Evolutionary conservation across 2,113 vertebrate genomes (phyloP), one percentile per base, ranked within the genome.

Genomic region (Paradoxurus hermaphroditus): DNA sequence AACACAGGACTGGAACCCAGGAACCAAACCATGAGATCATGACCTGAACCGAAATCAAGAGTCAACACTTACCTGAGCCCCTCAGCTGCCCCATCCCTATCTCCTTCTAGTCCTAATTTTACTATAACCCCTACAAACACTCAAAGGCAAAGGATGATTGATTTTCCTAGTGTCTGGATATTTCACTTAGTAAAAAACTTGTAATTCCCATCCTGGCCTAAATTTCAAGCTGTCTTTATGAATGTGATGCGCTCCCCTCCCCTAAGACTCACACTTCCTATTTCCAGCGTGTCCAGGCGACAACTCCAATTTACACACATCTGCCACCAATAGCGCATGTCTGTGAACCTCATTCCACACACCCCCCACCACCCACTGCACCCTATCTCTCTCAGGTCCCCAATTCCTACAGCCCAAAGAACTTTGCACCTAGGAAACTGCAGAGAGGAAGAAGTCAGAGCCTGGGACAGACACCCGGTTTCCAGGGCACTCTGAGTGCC

Each of bases 221-320:
- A 77, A 94, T 93, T 91, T 78, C 68, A 92, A 67, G 49, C 83
- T 89, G 81, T 62, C 44, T 91, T 88, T 87, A 65, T 88, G 82
- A 90, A 78, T 56, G 27, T 36, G 83, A 39, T 65, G 92, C 75
- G 11, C 29, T 92, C 65, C 81, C 63, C 82, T 82, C 70, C 94
- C 51, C 65, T 34, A 68, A 93, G 70, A 94, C 59, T 84, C 49
- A 78, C 25, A 10, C 51, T 81, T 86, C 56, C 23, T 63, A 36
- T 51, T 88, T 94, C 63, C 94, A 90, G 27, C 75, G 94, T 79
- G 51, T 53, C 82, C 51, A 68, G 53, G 41, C 70, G 90, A 90
- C 51, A 79, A 53, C 53, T 91, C 88, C 87, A 78, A 16, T 94
- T 86, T 75, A 46, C 34, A 86, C 78, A 75, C 68, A 53, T 46